Conservation (phyloP, 2,888 invertebrate genomes). For the Nomada goodeniana region DNA sequence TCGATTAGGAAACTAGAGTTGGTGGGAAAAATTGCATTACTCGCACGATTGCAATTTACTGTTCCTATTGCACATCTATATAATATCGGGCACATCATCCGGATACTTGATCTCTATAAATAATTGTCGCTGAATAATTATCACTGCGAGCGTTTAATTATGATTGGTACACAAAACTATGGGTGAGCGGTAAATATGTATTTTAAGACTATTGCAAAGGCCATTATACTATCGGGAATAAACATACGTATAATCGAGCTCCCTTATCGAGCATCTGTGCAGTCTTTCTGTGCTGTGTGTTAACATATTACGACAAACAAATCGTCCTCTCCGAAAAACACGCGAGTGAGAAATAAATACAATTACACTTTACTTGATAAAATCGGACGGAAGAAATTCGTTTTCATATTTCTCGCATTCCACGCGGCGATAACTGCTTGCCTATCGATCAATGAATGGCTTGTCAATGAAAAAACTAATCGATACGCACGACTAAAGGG, state of each 20-base stretch:
- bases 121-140: slow-evolving; percentile 13
- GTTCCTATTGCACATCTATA: neutral
- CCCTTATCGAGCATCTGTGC: neutral
- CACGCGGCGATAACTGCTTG: slow-evolving; percentile 26
- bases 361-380: no score
- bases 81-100: neutral
- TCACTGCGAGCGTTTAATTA: neutral
- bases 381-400: neutral
- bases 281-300: neutral
- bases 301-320: neutral
- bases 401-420: slow-evolving; percentile 7
- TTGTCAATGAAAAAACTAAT: slow-evolving; percentile 48
- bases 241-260: neutral
- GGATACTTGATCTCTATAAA: slow-evolving; percentile 22
- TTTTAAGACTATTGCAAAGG: neutral
- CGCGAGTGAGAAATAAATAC: no score
- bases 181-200: neutral
- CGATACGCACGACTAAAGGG: slow-evolving; percentile 20
- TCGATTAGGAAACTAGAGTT: neutral
- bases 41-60: neutral
- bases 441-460: slow-evolving; percentile 33
- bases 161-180: neutral
- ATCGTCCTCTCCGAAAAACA: no score
- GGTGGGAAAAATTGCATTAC: neutral
- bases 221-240: neutral